Percentiles rank a stretch among this genome's conserved stretches.
Conservation (phyloP, 2,888 invertebrate species). For the Drosophila cyrtoloma region DNA sequence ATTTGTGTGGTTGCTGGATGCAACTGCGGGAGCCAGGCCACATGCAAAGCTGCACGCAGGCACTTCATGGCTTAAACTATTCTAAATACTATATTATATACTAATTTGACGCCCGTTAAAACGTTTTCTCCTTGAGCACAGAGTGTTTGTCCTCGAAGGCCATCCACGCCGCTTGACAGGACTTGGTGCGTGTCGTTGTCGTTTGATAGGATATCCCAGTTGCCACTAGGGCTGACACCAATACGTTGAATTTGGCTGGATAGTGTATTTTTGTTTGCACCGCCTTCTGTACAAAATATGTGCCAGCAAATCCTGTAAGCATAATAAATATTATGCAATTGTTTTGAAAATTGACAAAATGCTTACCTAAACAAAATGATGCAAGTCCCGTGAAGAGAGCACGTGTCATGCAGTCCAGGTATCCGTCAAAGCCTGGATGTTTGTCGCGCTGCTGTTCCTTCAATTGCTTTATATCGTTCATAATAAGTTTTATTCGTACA, state of each 20-base stretch:
- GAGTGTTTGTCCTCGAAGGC: constrained; percentile 85
- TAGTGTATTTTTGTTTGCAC: constrained; percentile 83
- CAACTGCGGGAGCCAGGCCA: constrained; percentile 18
- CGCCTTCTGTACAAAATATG: constrained; percentile 85
- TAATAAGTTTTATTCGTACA: constrained; percentile 60
- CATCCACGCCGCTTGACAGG: constrained; percentile 86
- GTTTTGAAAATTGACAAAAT: constrained; percentile 10
- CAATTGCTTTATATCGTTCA: constrained; percentile 85
- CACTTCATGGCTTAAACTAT: constrained; percentile 49
- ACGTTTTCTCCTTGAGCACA: constrained; percentile 82
- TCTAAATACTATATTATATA: constrained; percentile 1
- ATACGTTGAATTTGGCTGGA: constrained; percentile 82
- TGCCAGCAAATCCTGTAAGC: constrained; percentile 84
- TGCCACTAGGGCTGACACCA: constrained; percentile 83
- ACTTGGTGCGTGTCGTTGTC: constrained; percentile 83
- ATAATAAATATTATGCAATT: constrained; percentile 63
- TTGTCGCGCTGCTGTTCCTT: constrained; percentile 85
- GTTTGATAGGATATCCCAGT: constrained; percentile 83
- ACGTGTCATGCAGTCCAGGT: constrained; percentile 86
- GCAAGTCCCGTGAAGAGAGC: constrained; percentile 85
- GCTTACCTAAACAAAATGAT: constrained; percentile 85
- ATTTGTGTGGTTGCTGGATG: constrained; percentile 11
- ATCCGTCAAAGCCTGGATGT: constrained; percentile 85
- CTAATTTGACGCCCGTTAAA: constrained; percentile 46
- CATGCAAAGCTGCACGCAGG: constrained; percentile 31